Conservation (phyloP, 2,797 vertebrate genomes). For the Sparus aurata region DNA sequence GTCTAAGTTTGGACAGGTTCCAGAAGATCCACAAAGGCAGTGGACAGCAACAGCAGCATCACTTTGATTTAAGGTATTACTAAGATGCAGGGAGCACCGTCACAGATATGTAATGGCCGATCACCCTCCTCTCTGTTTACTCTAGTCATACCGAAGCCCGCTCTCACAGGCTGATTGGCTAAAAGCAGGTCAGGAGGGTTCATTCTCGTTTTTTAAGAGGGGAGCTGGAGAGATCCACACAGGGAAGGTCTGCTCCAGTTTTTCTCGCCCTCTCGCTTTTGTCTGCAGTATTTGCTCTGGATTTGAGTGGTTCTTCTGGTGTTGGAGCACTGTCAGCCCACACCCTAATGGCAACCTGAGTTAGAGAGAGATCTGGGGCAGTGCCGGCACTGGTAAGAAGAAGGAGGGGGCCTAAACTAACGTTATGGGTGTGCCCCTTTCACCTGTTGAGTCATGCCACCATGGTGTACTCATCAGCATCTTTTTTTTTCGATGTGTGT, state of each 20-base stretch:
- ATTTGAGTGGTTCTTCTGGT: conserved; percentile 69
- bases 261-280: conserved; percentile 64
- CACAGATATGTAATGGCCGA: conserved; percentile 30
- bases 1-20: neutral
- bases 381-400: conserved; percentile 37
- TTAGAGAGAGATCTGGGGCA: conserved; percentile 57
- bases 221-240: conserved; percentile 59
- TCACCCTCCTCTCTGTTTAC: conserved; percentile 52
- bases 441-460: conserved; percentile 81
- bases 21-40: conserved; percentile 18
- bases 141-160: conserved; percentile 52
- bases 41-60: conserved; percentile 18
- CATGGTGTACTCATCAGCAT: conserved; percentile 42
- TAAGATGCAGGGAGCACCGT: conserved; percentile 9
- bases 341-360: conserved; percentile 71
- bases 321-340: conserved; percentile 68
- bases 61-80: conserved; percentile 30
- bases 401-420: conserved; percentile 49
- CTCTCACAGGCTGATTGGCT: conserved; percentile 49
- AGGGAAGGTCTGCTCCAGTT: conserved; percentile 70
- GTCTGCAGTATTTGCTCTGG: conserved; percentile 76
- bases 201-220: conserved; percentile 58
- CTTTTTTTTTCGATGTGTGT: conserved; percentile 16
- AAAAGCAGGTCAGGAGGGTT: conserved; percentile 75
- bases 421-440: conserved; percentile 74